These are phyloP conservation scores for Protaetia brevitarsis DNA, from an alignment of 1,140 invertebrate genomes.

Conservation along the genomic window DNA sequence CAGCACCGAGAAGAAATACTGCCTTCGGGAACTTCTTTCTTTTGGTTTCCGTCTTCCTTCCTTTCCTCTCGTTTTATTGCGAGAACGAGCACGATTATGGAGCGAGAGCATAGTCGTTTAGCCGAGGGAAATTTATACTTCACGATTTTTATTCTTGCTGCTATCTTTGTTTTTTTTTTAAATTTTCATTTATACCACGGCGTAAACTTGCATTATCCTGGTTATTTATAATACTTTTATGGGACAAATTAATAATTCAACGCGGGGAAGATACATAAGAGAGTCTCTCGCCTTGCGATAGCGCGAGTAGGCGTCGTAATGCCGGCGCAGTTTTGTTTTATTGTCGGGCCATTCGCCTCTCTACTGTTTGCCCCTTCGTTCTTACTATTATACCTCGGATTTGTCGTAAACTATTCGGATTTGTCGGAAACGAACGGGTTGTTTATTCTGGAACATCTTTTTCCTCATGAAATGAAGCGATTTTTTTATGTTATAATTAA, in stretches of 20 bases:
- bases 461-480: too few relatives aligned
- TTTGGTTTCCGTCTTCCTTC: background rate
- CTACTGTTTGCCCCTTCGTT: too few relatives aligned
- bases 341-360: too few relatives aligned
- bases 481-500: too few relatives aligned
- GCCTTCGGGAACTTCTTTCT: background rate
- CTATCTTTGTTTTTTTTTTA: too few relatives aligned
- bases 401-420: background rate
- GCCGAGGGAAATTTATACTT: background rate
- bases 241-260: slow-evolving; percentile 1
- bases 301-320: too few relatives aligned
- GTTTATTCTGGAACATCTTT: too few relatives aligned
- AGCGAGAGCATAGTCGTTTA: background rate
- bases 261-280: background rate
- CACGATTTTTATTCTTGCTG: slow-evolving; percentile 7
- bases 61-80: background rate
- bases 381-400: too few relatives aligned
- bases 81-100: background rate
- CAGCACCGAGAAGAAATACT: too few relatives aligned
- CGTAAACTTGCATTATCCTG: slow-evolving; percentile 3
- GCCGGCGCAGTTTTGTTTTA: too few relatives aligned
- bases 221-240: slow-evolving; percentile 16
- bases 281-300: too few relatives aligned
- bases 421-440: background rate
- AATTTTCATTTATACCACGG: slow-evolving; percentile 14